Evolutionary conservation across 2,113 vertebrate species (phyloP), one percentile per base, ranked within the genome.

Genomic region (Tichodroma muraria): DNA sequence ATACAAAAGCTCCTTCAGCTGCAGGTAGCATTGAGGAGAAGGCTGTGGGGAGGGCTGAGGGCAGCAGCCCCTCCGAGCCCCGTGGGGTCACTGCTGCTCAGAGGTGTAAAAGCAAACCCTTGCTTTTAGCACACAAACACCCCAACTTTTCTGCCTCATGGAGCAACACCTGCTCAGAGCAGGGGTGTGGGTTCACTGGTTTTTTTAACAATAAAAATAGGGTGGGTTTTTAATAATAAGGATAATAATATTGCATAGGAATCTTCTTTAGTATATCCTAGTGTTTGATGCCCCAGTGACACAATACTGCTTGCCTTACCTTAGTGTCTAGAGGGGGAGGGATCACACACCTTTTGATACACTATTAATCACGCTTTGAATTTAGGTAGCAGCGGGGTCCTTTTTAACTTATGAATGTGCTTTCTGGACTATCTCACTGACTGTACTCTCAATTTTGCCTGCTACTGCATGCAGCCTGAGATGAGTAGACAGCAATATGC

Each of bases 241-340:
- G 61, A 89, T 64, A 61, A 80, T 84, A 77, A 69, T 77, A 86
- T 76, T 33, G 44, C 80, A 42, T 89, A 93, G 76, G 72, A 93
- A 61, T 89, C 89, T 85, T 94, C 91, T 86, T 94, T 85, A 92
- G 87, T 40, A 61, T 83, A 90, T 82, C 80, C 44, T 91, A 85
- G 93, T 77, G 94, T 89, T 80, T 65, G 93, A 94, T 81, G 90
- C 85, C 90, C 94, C 91, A 40, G 92, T 84, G 96, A 90, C 96
- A 97, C 95, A 95, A 92, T 96, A 91, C 95, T 96, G 93, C 92
- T 96, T 97, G 94, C 93, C 96, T 97, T 95, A 97, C 50, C 49
- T 70, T 94, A 86, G 86, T 69, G 92, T 83, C 90, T 96, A 93
- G 95, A 90, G 90, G 90, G 72, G 95, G 89, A 84, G 73, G 94